These are phyloP conservation scores for Diarsia brunnea DNA, from an alignment of 2,888 invertebrate species.

Conservation along the genomic window DNA sequence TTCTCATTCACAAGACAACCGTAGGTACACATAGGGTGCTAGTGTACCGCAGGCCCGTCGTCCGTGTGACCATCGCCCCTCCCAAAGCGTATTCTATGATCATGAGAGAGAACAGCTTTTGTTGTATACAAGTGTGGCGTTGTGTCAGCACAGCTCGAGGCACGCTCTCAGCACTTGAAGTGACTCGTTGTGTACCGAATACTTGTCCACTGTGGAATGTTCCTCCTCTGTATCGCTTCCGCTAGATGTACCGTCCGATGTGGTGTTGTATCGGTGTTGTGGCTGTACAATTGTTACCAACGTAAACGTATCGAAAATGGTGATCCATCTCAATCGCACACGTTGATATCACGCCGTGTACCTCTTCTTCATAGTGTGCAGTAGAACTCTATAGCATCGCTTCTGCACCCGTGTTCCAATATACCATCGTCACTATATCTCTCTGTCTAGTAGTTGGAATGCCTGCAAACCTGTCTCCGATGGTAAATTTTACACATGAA, in stretches of 20 bases:
- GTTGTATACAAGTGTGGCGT: constrained; percentile 76
- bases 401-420: constrained; percentile 68
- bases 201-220: constrained; percentile 72
- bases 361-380: constrained; percentile 70
- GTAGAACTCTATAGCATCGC: constrained; percentile 74
- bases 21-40: constrained; percentile 56
- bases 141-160: constrained; percentile 46
- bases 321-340: constrained; percentile 75
- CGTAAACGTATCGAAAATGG: constrained; percentile 84
- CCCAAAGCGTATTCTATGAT: constrained; percentile 82
- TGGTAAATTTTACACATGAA: constrained; percentile 78
- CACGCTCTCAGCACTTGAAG: constrained; percentile 66
- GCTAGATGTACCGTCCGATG: constrained; percentile 78
- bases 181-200: constrained; percentile 66
- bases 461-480: constrained; percentile 64
- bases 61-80: constrained; percentile 88
- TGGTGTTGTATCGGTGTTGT: constrained; percentile 82
- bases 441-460: constrained; percentile 71
- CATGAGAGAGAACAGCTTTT: constrained; percentile 77
- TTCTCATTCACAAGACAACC: constrained; percentile 65
- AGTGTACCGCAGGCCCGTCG: constrained; percentile 72
- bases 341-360: constrained; percentile 69
- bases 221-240: constrained; percentile 82
- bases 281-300: constrained; percentile 73
- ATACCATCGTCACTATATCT: constrained; percentile 67